phyloP scores from a whole-genome alignment of 2,113 vertebrate species.

The Panurus biarmicus region DNA sequence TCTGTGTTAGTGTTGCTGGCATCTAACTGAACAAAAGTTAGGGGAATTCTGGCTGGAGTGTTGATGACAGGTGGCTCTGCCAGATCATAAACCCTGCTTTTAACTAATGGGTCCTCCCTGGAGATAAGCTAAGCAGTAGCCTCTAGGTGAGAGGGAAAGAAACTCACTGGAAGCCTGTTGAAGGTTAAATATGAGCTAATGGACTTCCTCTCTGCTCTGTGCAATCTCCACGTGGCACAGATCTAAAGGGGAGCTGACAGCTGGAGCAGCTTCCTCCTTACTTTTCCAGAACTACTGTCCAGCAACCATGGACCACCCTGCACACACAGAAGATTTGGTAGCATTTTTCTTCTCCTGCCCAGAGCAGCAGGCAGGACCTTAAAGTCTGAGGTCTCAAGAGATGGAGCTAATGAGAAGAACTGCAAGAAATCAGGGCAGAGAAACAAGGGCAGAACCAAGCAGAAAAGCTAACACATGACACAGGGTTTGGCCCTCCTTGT shows the following conservation, averaged over 20 bases:
- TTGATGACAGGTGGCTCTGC: neutral
- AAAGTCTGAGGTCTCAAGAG: neutral
- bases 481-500: neutral
- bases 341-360: neutral
- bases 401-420: neutral
- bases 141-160: neutral
- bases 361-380: neutral
- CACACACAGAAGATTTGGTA: neutral
- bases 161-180: neutral
- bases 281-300: neutral
- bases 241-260: constrained; percentile 15
- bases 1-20: neutral
- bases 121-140: constrained; percentile 1
- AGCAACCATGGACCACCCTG: neutral
- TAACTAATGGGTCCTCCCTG: neutral
- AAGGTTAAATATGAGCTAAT: neutral
- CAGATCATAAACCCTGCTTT: neutral
- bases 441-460: neutral
- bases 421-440: neutral
- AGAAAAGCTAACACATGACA: neutral
- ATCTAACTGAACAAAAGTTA: neutral
- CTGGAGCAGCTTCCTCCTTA: neutral
- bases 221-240: neutral
- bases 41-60: neutral
- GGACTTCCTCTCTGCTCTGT: neutral